A percentile compares a stretch with the other conserved stretches of the same genome.
phyloP scores from a whole-genome alignment of 2,888 invertebrate species.

The Pantelozetes paolii region DNA sequence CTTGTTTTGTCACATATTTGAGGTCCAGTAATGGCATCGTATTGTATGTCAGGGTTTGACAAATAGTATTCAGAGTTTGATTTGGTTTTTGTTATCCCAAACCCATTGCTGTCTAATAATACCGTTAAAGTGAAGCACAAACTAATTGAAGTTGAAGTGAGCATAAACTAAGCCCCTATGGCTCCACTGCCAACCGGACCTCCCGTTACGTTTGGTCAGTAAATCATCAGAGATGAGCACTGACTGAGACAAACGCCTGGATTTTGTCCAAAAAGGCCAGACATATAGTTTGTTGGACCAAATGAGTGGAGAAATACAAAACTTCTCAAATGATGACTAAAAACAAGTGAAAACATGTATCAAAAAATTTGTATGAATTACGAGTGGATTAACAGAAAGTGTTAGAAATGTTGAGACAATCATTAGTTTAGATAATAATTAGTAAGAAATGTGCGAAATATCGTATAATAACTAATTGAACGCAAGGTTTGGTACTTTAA shows the following conservation, averaged over 20 bases:
- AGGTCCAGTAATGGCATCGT: background rate
- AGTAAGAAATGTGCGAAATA: background rate
- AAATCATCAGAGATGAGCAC: slow-evolving; percentile 28
- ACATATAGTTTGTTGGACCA: background rate
- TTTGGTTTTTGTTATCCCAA: slow-evolving; percentile 21
- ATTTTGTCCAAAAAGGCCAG: slow-evolving; percentile 13
- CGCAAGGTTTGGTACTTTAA: slow-evolving; percentile 23
- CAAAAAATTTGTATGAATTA: background rate
- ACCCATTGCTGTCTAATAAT: background rate
- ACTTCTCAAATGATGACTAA: slow-evolving; percentile 10
- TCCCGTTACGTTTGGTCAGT: slow-evolving; percentile 33
- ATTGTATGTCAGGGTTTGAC: background rate
- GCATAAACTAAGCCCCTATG: slow-evolving; percentile 15
- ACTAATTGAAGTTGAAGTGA: background rate
- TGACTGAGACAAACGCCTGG: slow-evolving; percentile 8
- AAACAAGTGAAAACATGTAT: background rate
- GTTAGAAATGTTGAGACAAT: background rate
- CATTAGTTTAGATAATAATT: background rate
- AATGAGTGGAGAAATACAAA: background rate
- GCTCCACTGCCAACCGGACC: slow-evolving; percentile 9
- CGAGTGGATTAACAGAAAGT: background rate
- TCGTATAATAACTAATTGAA: slow-evolving; percentile 26
- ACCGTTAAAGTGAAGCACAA: background rate
- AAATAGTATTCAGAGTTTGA: slow-evolving; percentile 2
- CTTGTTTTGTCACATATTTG: no score